Base-by-base conservation (phyloP, 2,113 vertebrate genomes). In the Nesoenas mayeri region DNA sequence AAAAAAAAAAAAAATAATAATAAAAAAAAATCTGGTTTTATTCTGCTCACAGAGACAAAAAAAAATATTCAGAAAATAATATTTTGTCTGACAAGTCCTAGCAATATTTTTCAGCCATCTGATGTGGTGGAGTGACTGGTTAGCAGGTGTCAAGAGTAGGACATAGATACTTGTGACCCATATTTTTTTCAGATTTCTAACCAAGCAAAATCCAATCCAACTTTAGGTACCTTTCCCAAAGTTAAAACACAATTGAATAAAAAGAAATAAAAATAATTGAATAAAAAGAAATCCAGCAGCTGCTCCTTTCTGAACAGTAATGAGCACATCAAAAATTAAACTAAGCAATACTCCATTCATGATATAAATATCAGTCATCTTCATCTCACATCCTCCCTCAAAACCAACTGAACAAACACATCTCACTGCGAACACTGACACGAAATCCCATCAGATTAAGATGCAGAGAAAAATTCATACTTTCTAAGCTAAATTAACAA, bases 261-360 rank as follows among this genome's bases (percentile, higher is more conserved):
- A 78, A 79, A 40, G 40, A 93, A 96, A 79, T 54, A 19, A 95
- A 62, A 21, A 24, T 31, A 88, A 73, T 79, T 29, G 60, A 83
- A 80, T 91, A 58, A 38, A 78, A 79, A 40, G 44, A 93, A 96
- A 79, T 50, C 40, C 58, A 80, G 79, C 85, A 91, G 74, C 85
- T 96, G 75, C 42, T 95, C 67, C 47, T 48, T 51, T 53, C n/a
- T 65, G 53, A 93, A 73, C 40, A 77, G 22, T 88, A 88, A 90
- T 58, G 51, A 88, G 24, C 15, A 48, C 67, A 96, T 92, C 94
- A 94, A 97, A 96, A 90, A 91, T 94, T 95, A 93, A 95, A 66
- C 62, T 72, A 89, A 89, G 89, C 87, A 93, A 85, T 94, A 77
- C 42, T 89, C 78, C 36, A 50, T 50, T 88, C 57, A 70, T 82